phyloP scores from a whole-genome alignment of 2,113 vertebrate genomes.

The Merops nubicus region DNA sequence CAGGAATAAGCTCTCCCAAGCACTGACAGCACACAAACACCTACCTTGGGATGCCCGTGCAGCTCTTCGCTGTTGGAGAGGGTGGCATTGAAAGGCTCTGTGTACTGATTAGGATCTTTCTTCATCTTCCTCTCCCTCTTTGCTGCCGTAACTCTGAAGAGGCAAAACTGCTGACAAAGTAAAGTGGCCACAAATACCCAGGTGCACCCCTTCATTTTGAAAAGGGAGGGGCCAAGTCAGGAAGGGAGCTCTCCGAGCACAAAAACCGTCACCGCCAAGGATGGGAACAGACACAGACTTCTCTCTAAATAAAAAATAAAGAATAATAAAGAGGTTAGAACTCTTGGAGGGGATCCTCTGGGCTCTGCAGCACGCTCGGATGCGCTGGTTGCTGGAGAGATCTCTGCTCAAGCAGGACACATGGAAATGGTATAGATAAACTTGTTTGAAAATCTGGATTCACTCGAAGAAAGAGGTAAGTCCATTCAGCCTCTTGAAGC shows the following conservation, averaged over 20 bases:
- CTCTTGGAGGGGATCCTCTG: neutral
- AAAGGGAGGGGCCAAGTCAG: conserved; percentile 12
- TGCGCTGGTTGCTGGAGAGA: neutral
- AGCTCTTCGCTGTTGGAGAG: conserved; percentile 85
- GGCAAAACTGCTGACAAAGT: conserved; percentile 83
- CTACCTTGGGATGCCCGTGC: conserved; percentile 82
- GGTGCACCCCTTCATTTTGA: conserved; percentile 82
- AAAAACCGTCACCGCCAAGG: neutral
- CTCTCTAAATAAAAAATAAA: neutral
- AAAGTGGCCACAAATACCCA: conserved; percentile 77
- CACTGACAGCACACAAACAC: neutral
- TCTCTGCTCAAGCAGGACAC: neutral
- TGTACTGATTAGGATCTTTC: conserved; percentile 80
- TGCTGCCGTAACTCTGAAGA: conserved; percentile 73
- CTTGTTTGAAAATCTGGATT: conserved; percentile 1
- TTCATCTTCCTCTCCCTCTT: conserved; percentile 83
- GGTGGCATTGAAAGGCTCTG: conserved; percentile 82
- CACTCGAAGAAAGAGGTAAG: conserved; percentile 18
- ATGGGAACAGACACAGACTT: neutral
- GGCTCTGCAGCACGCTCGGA: neutral
- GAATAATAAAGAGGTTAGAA: neutral
- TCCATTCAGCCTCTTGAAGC: conserved; percentile 19
- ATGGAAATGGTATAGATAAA: neutral
- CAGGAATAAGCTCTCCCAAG: neutral
- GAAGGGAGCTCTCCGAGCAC: neutral